phyloP scores from a whole-genome alignment of 2,888 invertebrate genomes.

The Epiblema foenella region DNA sequence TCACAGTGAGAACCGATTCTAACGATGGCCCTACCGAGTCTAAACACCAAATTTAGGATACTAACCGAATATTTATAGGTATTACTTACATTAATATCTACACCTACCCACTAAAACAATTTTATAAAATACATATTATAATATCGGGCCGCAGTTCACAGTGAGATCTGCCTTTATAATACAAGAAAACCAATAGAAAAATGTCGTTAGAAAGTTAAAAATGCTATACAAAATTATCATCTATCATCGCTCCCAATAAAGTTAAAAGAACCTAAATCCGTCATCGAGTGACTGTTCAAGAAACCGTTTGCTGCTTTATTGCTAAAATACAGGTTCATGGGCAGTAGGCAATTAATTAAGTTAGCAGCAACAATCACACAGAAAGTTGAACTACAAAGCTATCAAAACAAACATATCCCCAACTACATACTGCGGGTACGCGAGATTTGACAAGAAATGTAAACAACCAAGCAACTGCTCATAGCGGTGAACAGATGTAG shows the following conservation, averaged over 20 bases:
- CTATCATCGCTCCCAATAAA: constrained; percentile 21
- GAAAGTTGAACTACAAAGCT: constrained; percentile 52
- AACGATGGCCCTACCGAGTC: constrained; percentile 12
- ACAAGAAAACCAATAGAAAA: constrained; percentile 22
- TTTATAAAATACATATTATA: constrained; percentile 29
- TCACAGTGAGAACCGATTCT: constrained; percentile 25
- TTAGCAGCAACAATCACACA: constrained; percentile 42
- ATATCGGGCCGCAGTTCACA: constrained; percentile 7
- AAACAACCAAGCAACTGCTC: constrained; percentile 1
- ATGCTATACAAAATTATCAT: constrained; percentile 20
- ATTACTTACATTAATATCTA: constrained; percentile 31
- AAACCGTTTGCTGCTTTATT: constrained; percentile 4
- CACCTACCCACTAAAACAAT: constrained; percentile 37
- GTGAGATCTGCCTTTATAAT: constrained; percentile 28
- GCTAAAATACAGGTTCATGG: constrained; percentile 6
- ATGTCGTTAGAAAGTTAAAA: constrained; percentile 21
- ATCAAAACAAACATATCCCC: constrained; percentile 47
- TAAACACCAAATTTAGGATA: constrained; percentile 26
- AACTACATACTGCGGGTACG: constrained; percentile 37
- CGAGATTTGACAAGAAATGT: constrained; percentile 13
- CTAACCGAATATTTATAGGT: neutral
- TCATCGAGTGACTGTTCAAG: neutral
- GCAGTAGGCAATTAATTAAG: constrained; percentile 14
- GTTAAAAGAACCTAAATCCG: constrained; percentile 10
- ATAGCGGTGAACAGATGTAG: neutral